Conservation (phyloP, 2,888 invertebrate species). For the Machimus rusticus region DNA sequence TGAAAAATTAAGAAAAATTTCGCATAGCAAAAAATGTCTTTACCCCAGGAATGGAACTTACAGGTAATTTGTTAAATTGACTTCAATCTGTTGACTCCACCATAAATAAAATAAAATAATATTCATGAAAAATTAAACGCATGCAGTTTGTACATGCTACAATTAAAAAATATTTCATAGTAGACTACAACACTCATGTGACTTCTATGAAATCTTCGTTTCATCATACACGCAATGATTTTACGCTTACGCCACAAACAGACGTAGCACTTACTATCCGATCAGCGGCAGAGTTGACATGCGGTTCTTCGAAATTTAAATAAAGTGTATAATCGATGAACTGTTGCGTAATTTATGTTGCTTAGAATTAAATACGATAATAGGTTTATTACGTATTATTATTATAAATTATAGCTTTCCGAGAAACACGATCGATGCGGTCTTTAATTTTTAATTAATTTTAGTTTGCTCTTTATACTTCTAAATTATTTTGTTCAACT, state of each 20-base stretch:
- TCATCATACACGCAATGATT: background rate
- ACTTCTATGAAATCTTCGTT: background rate
- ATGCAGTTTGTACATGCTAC: background rate
- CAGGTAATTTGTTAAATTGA: slow-evolving; percentile 53
- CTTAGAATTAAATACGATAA: background rate
- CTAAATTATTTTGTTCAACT: no score
- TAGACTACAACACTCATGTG: background rate
- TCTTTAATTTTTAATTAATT: background rate
- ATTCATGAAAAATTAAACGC: background rate
- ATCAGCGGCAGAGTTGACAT: background rate
- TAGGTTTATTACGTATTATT: background rate
- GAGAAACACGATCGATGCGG: background rate
- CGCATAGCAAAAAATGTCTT: slow-evolving; percentile 63
- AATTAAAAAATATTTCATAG: background rate
- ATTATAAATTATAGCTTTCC: background rate
- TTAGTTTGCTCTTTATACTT: no score
- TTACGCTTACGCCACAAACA: background rate
- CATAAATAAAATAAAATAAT: background rate
- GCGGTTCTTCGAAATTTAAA: background rate
- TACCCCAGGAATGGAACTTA: slow-evolving; percentile 64
- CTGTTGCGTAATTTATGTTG: background rate
- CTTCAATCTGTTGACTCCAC: background rate
- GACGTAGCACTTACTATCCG: background rate
- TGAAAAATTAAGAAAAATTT: slow-evolving; percentile 62
- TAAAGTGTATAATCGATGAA: background rate